phyloP scores from a whole-genome alignment of 2,888 invertebrate species.

The Poecilobothrus nobilitatus region DNA sequence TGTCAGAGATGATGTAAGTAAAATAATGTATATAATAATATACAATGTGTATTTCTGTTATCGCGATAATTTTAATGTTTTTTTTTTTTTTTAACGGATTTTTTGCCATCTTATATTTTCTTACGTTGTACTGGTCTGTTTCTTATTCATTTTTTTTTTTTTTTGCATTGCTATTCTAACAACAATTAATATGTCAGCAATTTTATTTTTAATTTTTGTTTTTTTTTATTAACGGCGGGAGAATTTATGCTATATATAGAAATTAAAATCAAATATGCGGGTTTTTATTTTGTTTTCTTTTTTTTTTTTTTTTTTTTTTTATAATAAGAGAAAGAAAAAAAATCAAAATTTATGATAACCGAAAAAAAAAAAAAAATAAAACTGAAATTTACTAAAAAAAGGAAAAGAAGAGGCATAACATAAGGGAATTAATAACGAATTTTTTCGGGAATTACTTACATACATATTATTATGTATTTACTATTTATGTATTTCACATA shows the following conservation, averaged over 20 bases:
- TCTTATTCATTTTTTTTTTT: too few species aligned
- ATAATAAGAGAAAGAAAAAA: too few species aligned
- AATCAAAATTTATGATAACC: neutral
- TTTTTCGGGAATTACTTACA: neutral
- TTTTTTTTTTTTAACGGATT: neutral
- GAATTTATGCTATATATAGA: neutral
- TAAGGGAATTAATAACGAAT: neutral
- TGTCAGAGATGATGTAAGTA: too few species aligned
- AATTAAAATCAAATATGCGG: slow-evolving; percentile 1
- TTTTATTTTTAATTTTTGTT: neutral
- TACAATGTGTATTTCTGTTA: too few species aligned
- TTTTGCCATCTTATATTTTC: neutral
- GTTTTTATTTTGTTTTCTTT: neutral
- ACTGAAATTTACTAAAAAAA: neutral
- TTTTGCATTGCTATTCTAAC: neutral
- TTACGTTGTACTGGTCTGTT: too few species aligned
- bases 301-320: too few species aligned
- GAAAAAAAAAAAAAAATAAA: neutral
- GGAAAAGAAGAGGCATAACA: neutral
- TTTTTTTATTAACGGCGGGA: too few species aligned
- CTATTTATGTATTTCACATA: too few species aligned
- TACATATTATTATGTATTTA: neutral
- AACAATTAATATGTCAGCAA: neutral
- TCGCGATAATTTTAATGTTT: neutral
- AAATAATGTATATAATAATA: too few species aligned